Conservation (phyloP, 2,888 invertebrate species). For the Apodemia hepburni region DNA sequence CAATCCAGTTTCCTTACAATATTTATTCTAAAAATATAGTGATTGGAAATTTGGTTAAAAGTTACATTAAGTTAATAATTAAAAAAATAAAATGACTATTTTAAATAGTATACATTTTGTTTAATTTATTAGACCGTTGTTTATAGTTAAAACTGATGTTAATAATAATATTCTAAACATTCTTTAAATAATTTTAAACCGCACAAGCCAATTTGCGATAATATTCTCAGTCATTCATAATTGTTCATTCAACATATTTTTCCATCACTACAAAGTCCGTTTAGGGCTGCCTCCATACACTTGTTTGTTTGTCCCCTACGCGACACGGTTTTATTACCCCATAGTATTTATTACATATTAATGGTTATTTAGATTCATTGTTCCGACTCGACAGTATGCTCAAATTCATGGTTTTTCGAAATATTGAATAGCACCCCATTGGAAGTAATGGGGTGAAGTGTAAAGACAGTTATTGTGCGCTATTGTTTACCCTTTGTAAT, state of each 20-base stretch:
- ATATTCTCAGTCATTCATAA: not conserved
- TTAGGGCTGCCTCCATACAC: conserved; percentile 67
- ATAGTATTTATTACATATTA: conserved; percentile 80
- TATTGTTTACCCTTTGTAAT: conserved; percentile 52
- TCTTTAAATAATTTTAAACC: not conserved
- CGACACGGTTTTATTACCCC: conserved; percentile 69
- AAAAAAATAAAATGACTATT: too few species aligned
- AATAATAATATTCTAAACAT: too few species aligned
- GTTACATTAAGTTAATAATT: too few species aligned
- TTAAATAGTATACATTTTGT: too few species aligned
- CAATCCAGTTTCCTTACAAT: too few species aligned
- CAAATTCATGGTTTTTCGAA: conserved; percentile 72
- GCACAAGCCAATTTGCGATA: not conserved
- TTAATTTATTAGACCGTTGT: too few species aligned
- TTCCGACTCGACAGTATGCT: conserved; percentile 74
- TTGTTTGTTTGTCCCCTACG: conserved; percentile 76
- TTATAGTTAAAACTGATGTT: too few species aligned
- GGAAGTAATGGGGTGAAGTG: conserved; percentile 49
- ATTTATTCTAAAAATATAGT: too few species aligned
- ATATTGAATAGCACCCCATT: conserved; percentile 60
- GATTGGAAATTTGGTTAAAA: too few species aligned
- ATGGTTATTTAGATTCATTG: conserved; percentile 80
- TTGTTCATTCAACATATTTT: conserved; percentile 16
- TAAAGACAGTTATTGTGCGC: conserved; percentile 49
- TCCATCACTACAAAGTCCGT: conserved; percentile 39